Percentiles rank a stretch among this genome's conserved stretches.
phyloP scores from a whole-genome alignment of 2,113 vertebrate species.

The Pollachius pollachius region DNA sequence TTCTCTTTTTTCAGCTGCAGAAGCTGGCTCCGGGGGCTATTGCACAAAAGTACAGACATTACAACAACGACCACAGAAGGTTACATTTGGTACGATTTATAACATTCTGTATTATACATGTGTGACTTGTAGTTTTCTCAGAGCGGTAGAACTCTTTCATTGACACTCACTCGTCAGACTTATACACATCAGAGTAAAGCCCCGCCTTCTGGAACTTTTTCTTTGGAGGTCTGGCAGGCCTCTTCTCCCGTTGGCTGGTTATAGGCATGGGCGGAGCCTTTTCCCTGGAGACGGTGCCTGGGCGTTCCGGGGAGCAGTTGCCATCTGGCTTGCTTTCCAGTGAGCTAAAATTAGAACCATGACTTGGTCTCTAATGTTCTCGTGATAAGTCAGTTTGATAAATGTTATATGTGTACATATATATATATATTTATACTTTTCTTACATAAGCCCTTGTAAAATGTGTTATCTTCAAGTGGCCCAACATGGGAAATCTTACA shows the following conservation, averaged over 20 bases:
- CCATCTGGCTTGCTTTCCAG: slow-evolving; percentile 73
- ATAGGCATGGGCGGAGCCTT: slow-evolving; percentile 60
- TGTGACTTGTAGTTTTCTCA: too few species aligned
- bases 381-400: slow-evolving; percentile 26
- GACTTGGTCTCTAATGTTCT: slow-evolving; percentile 40
- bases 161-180: slow-evolving; percentile 71
- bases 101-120: too few species aligned
- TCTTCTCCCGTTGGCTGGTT: slow-evolving; percentile 70
- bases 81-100: not conserved
- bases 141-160: slow-evolving; percentile 1
- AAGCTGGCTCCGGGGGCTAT: slow-evolving; percentile 88
- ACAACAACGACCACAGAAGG: not conserved
- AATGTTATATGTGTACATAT: slow-evolving; percentile 6
- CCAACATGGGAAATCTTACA: not conserved
- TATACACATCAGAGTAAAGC: slow-evolving; percentile 79
- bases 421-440: slow-evolving; percentile 8
- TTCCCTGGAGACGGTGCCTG: slow-evolving; percentile 51
- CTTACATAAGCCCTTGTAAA: not conserved
- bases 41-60: not conserved
- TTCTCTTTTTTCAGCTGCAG: slow-evolving; percentile 96
- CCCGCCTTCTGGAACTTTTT: slow-evolving; percentile 82
- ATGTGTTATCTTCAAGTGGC: not conserved
- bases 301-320: slow-evolving; percentile 56
- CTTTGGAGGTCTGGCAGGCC: slow-evolving; percentile 75
- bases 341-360: slow-evolving; percentile 62